Base-by-base conservation (phyloP, 1,140 invertebrate genomes). In the Diorhabda sublineata region DNA sequence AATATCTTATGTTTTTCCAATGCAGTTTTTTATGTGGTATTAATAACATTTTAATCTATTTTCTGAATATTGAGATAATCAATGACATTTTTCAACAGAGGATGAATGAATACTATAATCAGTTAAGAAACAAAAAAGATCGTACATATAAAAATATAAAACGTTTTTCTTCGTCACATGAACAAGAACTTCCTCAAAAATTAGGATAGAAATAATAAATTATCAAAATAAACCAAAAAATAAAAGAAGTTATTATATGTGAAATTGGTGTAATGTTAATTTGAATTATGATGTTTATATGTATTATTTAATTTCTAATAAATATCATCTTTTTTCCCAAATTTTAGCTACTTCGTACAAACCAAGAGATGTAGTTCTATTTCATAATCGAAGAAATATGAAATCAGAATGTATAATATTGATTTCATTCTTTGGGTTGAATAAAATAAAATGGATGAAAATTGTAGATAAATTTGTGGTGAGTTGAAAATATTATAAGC, bases 311-410 rank as follows among this genome's bases (percentile, higher is more conserved):
- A n/a, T 8, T 52, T 52, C n/a, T 52, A 4, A 52, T 52, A 52
- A 3, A 8, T 4, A 4, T 52, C 3, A 8, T 8, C n/a, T 52
- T 8, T 3, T 3, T 52, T 52, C n/a, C 5, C 9, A 52, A 6
- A 8, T 52, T 4, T 8, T 52, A 52, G 47, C 47, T 52, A 52
- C 47, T 8, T 0, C 2, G n/a, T 8, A 52, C 45, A 69, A 66
- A 42, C 52, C 63, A 57, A 58, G 58, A 66, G 64, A 52, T 66
- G n/a, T 41, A 62, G 26, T 66, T 62, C 8, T 62, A 66, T 58
- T 56, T 3, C 45, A 68, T 58, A 61, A 59, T 66, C 3, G 64
- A 64, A 62, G n/a, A 26, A 52, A 65, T 66, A 9, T 47, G 41
- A 45, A 61, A 58, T n/a, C 62, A 4, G 58, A 58, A 64, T 43